Base-by-base conservation (phyloP, 2,797 vertebrate species). In the Erpetoichthys calabaricus region DNA sequence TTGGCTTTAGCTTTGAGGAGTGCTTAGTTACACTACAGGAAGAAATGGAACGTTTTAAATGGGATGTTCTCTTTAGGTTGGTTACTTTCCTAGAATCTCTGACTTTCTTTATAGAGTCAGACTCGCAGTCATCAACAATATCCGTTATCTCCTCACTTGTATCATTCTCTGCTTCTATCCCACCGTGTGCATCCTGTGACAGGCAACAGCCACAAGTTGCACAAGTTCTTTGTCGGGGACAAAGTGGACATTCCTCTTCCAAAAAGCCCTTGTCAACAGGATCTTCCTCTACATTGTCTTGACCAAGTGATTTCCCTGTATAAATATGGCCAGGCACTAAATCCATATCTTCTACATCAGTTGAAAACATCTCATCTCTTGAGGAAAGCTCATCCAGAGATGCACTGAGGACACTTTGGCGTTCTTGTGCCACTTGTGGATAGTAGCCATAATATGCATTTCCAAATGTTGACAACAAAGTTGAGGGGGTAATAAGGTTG, bases 361-460 rank as follows among this genome's bases (percentile, higher is more conserved):
- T 87, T 62, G 83, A 87, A 56, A 87, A 83, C 67, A 85, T 76
- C 62, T 87, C 85, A 0, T 87, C 85, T n/a, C 78, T 70, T 46
- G 85, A 87, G 53, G 85, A 87, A 0, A 87, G 76, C 65, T 87
- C 85, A 1, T 87, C 85, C 55, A 87, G 64, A 4, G 85, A 87
- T 0, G 80, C 80, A 53, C 85, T 86, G 51, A 87, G 75, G 7
- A 87, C 82, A 1, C 83, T 86, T 72, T 83, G 64, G 3, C 85
- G 71, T 61, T 81, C 82, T 0, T 75, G 80, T 8, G 73, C 71
- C 2, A 68, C 56, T 61, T 73, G 74, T 62, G 77, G 66, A 57
- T 74, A 62, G 2, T 70, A 69, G 70, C 80, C 83, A 64, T 76
- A 74, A 64, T 80, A 80, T 0, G 79, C 67, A 5, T 68, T 62